Percentiles rank a stretch among this genome's conserved stretches.
Evolutionary conservation across 1,140 invertebrate species (phyloP).

Genomic region (Popillia japonica): DNA sequence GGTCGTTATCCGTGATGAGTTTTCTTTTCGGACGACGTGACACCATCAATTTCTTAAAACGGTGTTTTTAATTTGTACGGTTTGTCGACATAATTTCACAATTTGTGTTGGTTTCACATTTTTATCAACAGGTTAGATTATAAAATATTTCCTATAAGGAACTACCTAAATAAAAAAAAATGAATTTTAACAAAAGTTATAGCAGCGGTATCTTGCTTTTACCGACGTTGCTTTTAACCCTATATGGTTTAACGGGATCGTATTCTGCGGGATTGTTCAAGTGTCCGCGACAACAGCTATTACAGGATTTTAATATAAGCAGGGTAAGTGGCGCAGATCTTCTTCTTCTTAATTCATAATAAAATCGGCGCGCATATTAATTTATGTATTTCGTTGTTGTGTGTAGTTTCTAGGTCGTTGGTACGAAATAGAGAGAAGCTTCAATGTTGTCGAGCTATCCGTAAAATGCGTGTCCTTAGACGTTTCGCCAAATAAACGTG

Average conservation of each 20-base stretch:
- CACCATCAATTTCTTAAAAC: too few relatives aligned
- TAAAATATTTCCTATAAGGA: too few relatives aligned
- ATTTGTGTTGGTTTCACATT: too few relatives aligned
- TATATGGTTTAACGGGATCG: neutral
- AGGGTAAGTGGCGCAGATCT: conserved; percentile 61
- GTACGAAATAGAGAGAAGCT: conserved; percentile 77
- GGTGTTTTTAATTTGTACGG: too few relatives aligned
- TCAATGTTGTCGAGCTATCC: conserved; percentile 73
- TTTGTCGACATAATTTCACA: too few relatives aligned
- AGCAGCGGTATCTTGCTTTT: neutral
- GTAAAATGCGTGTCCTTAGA: conserved; percentile 71
- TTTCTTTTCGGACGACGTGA: too few relatives aligned
- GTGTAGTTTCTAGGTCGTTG: conserved; percentile 72
- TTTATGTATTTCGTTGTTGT: too few relatives aligned
- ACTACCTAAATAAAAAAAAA: too few relatives aligned
- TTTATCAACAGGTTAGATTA: too few relatives aligned
- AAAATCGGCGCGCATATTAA: too few relatives aligned
- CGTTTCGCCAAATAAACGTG: conserved; percentile 63
- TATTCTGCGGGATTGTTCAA: conserved; percentile 45
- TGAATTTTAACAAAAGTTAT: neutral
- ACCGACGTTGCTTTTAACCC: neutral
- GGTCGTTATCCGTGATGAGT: too few relatives aligned
- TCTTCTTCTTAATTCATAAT: neutral
- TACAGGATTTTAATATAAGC: conserved; percentile 68
- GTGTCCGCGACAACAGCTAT: conserved; percentile 68